Base-by-base conservation (phyloP, 2,113 vertebrate genomes). In the Epinephelus lanceolatus region DNA sequence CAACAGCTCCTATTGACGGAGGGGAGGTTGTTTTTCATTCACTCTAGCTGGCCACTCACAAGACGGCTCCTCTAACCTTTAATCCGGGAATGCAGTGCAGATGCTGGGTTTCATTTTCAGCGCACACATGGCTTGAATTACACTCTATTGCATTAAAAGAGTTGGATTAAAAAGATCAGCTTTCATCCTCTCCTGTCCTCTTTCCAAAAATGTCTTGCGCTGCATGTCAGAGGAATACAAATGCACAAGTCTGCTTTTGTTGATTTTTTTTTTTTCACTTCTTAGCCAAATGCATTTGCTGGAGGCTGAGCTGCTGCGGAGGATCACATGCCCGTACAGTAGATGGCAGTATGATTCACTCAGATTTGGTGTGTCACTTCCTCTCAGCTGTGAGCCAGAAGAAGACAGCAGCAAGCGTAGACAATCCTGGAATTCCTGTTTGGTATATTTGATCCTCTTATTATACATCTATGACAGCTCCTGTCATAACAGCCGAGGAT, bases 271-370 rank as follows among this genome's bases (percentile, higher is more conserved):
- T 11, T 17, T 23, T 11, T 51, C 30, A 37, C 13, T n/a, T 70
- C 51, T 55, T 70, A 15, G 30, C 51, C 69, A 52, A 21, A 78
- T 60, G 56, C 2, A 14, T 49, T 49, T 40, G 10, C n/a, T 66
- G 4, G 0, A 15, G 15, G 11, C 4, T 45, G 55, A 55, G 12
- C 7, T 56, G 60, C 21, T 61, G 30, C 40, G 5, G n/a, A 62
- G 1, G 27, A 7, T 21, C 25, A 3, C 62, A 75, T 42, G 51
- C 63, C 84, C 3, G 14, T 10, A 14, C 93, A 89, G 75, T 55
- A 88, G 92, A 51, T 89, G 92, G 88, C 92, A 88, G 89, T 82
- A 27, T 69, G 23, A 67, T 6, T n/a, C 11, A 51, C n/a, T 9
- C 23, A 49, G 14, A 5, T 17, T 3, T 33, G n/a, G 11, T 71